Evolutionary conservation across 1,140 invertebrate genomes (phyloP), one percentile per base, ranked within the genome.

Genomic region (Trichonephila clavata): DNA sequence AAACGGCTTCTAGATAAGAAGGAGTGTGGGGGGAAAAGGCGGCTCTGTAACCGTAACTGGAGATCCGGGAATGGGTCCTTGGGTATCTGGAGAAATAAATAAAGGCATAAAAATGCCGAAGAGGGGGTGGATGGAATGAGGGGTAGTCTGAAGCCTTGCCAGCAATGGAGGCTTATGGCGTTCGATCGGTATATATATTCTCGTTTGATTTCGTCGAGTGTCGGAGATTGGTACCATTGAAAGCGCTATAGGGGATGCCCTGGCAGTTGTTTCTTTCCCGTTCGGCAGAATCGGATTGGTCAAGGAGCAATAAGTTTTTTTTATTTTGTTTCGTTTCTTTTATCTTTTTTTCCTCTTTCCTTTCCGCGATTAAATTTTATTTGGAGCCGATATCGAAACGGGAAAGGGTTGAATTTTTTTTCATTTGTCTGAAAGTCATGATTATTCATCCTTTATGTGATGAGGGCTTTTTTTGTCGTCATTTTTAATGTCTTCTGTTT

Each of bases 1-100:
- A 92, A 92, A 92, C 91, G 83, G 83, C 91, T 57, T 60, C 91
- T 27, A 92, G 87, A 89, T 89, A 84, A 84, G 83, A 32, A 57
- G 57, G 20, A 43, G 61, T 7, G 10, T 24, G 20, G 20, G 61
- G 21, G 57, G 50, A 24, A 10, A n/a, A 18, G 68, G 20, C n/a
- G 59, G 71, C 71, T 77, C 83, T 60, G 83, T 84, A 84, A 84
- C 90, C 80, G 90, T 92, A 84, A 84, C 90, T 57, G 90, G 81
- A 92, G 90, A 90, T 90, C 88, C 43, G 68, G 71, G 88, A 90
- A 90, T 90, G 88, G 71, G 88, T 90, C 88, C 57, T 57, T 59
- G 90, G 77, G 83, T 84, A 57, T 84, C 83, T 60, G 71, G 81
- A 92, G 90, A 92, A 92, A 92, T 92, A 92, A 92, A 92, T 92